Percentiles rank a stretch among this genome's conserved stretches.
Evolutionary conservation across 2,113 vertebrate genomes (phyloP).

Genomic region (Oreamnos americanus): DNA sequence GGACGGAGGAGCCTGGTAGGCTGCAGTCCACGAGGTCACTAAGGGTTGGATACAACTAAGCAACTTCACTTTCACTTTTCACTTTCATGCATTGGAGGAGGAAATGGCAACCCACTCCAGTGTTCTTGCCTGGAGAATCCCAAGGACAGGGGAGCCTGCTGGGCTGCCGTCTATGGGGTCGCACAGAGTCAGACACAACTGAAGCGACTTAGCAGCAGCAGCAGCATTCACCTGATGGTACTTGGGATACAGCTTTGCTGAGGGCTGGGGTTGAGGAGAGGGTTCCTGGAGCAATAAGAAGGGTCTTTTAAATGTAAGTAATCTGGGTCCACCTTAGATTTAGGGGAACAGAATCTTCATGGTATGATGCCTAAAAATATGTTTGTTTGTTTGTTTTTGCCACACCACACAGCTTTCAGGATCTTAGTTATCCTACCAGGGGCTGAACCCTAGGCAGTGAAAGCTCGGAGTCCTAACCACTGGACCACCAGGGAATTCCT

Average conservation of each 20-base stretch:
- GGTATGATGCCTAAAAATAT: background rate
- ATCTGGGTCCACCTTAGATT: background rate
- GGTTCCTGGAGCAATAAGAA: fast-evolving
- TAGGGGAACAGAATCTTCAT: background rate
- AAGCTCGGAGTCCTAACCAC: background rate
- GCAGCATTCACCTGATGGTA: fast-evolving
- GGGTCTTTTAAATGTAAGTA: background rate
- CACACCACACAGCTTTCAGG: background rate
- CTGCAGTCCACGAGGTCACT: too few relatives aligned
- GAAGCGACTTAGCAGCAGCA: too few relatives aligned
- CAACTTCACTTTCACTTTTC: too few relatives aligned
- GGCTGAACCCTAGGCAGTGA: background rate
- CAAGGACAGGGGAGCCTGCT: too few relatives aligned
- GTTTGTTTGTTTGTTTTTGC: background rate
- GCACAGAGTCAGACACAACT: too few relatives aligned
- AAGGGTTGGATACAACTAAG: too few relatives aligned
- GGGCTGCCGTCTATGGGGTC: too few relatives aligned
- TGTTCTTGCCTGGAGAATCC: too few relatives aligned
- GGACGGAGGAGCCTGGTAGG: too few relatives aligned
- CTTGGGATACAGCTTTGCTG: background rate
- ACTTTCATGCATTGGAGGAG: too few relatives aligned
- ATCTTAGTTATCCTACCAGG: background rate
- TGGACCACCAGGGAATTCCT: background rate
- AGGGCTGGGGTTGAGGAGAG: fast-evolving
- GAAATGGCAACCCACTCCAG: too few relatives aligned